Evolutionary conservation across 2,113 vertebrate species (phyloP).

Genomic region (Aix galericulata): DNA sequence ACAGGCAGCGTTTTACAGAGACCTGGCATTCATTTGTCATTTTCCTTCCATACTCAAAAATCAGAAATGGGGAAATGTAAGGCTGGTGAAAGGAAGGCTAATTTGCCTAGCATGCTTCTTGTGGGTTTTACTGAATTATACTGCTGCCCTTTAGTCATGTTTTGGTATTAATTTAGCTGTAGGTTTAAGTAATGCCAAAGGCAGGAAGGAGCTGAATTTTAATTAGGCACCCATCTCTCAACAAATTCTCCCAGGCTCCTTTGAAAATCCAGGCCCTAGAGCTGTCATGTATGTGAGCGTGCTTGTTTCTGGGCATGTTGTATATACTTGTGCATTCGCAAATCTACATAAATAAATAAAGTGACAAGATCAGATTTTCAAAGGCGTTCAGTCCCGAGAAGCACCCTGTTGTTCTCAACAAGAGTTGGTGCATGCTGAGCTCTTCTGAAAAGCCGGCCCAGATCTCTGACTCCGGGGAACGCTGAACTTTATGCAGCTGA

Average conservation of each 20-base stretch:
- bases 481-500: not conserved
- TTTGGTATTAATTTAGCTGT: slow-evolving; percentile 54
- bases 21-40: not conserved
- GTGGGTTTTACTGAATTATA: slow-evolving; percentile 49
- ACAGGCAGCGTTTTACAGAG: not conserved
- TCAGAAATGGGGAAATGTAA: not conserved
- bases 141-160: slow-evolving; percentile 41
- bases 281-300: slow-evolving; percentile 9
- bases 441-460: slow-evolving; percentile 20
- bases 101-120: slow-evolving; percentile 30
- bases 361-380: slow-evolving; percentile 46
- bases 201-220: slow-evolving; percentile 43
- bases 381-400: not conserved
- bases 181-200: slow-evolving; percentile 46
- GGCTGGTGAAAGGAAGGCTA: slow-evolving; percentile 22
- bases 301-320: slow-evolving; percentile 23
- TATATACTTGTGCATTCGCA: slow-evolving; percentile 23
- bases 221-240: slow-evolving; percentile 57
- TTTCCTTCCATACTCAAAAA: slow-evolving; percentile 13
- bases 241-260: not conserved
- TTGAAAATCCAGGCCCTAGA: slow-evolving; percentile 36
- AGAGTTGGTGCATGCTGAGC: not conserved
- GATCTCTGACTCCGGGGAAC: not conserved
- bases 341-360: slow-evolving; percentile 68
- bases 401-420: not conserved